Base-by-base conservation (phyloP, 1,140 invertebrate species). In the Goniozus legneri region DNA sequence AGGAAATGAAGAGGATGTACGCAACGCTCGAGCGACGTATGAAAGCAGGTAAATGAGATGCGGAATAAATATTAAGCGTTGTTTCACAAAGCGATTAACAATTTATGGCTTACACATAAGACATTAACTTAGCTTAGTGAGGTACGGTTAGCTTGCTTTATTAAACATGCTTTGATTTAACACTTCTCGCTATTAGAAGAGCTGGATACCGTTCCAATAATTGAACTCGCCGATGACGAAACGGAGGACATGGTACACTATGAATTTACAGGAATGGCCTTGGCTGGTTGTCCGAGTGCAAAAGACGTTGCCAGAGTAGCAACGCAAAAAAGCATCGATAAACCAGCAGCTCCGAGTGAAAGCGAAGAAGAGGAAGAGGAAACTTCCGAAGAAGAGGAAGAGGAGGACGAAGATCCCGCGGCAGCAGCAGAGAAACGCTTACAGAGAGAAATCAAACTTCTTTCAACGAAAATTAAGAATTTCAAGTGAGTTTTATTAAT, bases 1-100 rank as follows among this genome's bases (percentile, higher is more conserved):
- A 92, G 66, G 88, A 90, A 72, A 77, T 85, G 45, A 88, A 84
- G 63, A 80, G 84, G 60, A 83, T 83, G 66, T 89, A 89, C 54
- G 77, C 83, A 35, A 77, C 85, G 58, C 69, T 92, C 48, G 88
- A 91, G 64, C 87, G 67, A 47, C 72, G 77, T 34, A 72, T 79
- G 65, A 79, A 79, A 66, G 72, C 70, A 20, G 73, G 73, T 68
- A 51, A 55, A 50, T 32, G n/a, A n/a, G n/a, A n/a, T n/a, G n/a
- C n/a, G n/a, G n/a, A 14, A 41, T 12, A 10, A 32, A 32, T 40
- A 38, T 32, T 31, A 33, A 60, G 59, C 47, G 20, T 50, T 52
- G n/a, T n/a, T n/a, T n/a, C n/a, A n/a, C n/a, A n/a, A n/a, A n/a
- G n/a, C n/a, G n/a, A n/a, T n/a, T n/a, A n/a, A n/a, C n/a, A n/a